Conservation (phyloP, 2,113 vertebrate species). For the Rhinolophus sinicus region DNA sequence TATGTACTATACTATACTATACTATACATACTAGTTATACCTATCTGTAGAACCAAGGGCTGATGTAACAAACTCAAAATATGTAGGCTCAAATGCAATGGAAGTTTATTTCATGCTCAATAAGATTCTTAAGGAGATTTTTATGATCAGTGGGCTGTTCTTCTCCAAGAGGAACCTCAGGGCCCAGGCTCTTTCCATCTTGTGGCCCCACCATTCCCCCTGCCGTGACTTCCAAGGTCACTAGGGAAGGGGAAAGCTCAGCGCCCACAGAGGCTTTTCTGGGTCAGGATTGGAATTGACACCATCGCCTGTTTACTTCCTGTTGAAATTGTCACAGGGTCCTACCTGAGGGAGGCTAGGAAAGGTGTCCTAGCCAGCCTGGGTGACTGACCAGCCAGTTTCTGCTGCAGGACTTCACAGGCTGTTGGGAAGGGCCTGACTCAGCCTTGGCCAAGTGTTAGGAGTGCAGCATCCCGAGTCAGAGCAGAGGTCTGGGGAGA, state of each 20-base stretch:
- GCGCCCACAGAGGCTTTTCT: background rate
- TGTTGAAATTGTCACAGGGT: background rate
- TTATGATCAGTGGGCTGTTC: background rate
- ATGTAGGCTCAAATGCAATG: background rate
- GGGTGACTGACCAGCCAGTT: background rate
- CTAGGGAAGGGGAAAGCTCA: background rate
- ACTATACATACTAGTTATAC: background rate
- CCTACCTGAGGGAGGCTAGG: background rate
- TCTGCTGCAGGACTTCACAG: background rate
- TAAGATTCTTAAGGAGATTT: background rate
- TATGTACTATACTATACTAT: background rate
- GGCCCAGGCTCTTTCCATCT: background rate
- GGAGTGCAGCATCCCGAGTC: background rate
- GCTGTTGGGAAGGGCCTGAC: background rate
- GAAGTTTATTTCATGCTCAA: background rate
- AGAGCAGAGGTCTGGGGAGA: background rate
- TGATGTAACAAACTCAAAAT: background rate
- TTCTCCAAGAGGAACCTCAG: background rate
- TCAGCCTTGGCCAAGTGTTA: background rate
- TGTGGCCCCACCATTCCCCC: background rate
- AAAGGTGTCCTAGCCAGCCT: background rate
- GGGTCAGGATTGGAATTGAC: background rate
- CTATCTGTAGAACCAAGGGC: background rate
- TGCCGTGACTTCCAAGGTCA: background rate
- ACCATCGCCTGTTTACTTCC: background rate